Evolutionary conservation across 2,113 vertebrate genomes (phyloP), one percentile per base, ranked within the genome.

Genomic region (Aphyosemion australe): DNA sequence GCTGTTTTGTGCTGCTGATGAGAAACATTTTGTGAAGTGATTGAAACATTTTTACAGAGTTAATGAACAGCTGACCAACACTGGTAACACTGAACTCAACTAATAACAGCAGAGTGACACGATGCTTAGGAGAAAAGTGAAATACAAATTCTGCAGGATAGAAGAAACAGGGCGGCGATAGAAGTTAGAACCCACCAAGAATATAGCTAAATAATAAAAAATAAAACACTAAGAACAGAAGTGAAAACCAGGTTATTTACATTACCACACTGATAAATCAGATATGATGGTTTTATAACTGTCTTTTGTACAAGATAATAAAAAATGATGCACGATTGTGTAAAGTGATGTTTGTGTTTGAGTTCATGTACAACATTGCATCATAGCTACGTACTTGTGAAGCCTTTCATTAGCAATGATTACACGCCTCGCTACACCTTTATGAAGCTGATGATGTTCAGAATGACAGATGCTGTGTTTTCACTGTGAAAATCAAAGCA

Each of bases 31-130:
- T 5, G 32, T 32, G 45, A 6, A 46, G 15, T 14, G 13, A 46
- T 6, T 46, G 15, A 7, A 46, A 46, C 13, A 45, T 14, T 8
- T 21, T 8, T 19, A 19, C 7, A 10, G 18, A 59, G 32, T 72
- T 49, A 72, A 68, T 78, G 45, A 76, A 47, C 21, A 73, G 62
- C 81, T 71, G 68, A 70, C 72, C 61, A 52, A 34, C 46, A 60
- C 41, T 18, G 57, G 74, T 55, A 78, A 65, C 61, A 31, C 31
- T 69, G 42, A 13, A 64, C 16, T 39, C 4, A 43, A 50, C 70
- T 77, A 78, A 82, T 59, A 58, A 64, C 54, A 69, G 50, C 51
- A 39, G 42, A 68, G 61, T 72, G 74, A 81, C 69, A 84, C 34
- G 71, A 32, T 76, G 46, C 16, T 46, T 46, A 46, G 7, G 5